Conservation (phyloP, 2,888 invertebrate species). For the Cantharis rufa region DNA sequence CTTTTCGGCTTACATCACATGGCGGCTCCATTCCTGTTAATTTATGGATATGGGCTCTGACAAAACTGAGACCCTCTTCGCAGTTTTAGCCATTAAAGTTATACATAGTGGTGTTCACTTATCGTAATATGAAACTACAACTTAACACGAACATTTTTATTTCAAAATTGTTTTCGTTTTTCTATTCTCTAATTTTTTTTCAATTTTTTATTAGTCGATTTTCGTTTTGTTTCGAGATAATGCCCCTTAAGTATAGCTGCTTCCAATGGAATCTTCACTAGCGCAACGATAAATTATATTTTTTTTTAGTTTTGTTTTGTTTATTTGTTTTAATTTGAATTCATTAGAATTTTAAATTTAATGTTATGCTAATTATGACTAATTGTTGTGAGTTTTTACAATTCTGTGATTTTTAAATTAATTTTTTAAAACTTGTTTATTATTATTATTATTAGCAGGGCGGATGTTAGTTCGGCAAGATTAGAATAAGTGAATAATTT, state of each 20-base stretch:
- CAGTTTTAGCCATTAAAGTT: conserved; percentile 35
- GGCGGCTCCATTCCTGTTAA: conserved; percentile 49
- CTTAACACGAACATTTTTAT: conserved; percentile 5
- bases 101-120: conserved; percentile 27
- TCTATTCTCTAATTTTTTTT: neutral
- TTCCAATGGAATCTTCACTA: neutral
- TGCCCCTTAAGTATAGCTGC: neutral
- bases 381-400: conserved; percentile 1
- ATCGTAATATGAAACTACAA: conserved; percentile 18
- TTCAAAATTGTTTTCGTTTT: neutral
- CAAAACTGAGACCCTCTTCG: conserved; percentile 40
- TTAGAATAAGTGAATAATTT: conserved; percentile 13
- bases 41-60: conserved; percentile 49
- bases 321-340: conserved; percentile 5
- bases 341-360: neutral
- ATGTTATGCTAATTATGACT: neutral
- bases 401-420: neutral
- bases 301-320: neutral
- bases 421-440: neutral
- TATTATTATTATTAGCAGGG: neutral
- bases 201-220: neutral
- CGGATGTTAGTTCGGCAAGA: neutral
- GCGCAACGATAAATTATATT: neutral
- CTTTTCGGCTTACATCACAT: conserved; percentile 54
- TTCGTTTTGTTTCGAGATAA: neutral